Base-by-base conservation (phyloP, 2,888 invertebrate species). In the Yponomeuta malinellus region DNA sequence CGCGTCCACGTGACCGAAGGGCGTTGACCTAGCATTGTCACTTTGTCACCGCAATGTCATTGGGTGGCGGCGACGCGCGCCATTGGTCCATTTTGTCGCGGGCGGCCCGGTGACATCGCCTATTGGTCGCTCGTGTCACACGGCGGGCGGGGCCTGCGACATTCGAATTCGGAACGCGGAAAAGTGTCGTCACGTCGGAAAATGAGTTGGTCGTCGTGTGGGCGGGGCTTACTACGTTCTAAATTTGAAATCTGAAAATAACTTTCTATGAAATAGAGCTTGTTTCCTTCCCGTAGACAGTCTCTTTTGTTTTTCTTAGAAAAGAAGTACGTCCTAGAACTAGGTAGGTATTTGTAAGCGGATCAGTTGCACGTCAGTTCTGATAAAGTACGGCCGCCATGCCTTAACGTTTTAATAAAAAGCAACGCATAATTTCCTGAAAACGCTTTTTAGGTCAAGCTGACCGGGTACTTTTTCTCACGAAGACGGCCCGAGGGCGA, bases 11-110 rank as follows among this genome's bases (percentile, higher is more conserved):
- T 81, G 81, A 79, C 81, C 72, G 74, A 69, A 80, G 88, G 90
- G 89, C 88, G 89, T 86, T 81, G 82, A 88, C 87, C 83, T 79
- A 75, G 72, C 76, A 74, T 23, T 76, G 81, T 80, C 78, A 78
- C 81, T 81, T 78, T 90, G 91, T 92, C 90, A 90, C 87, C 88
- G 81, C 81, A 78, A 82, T 90, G 91, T 91, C 91, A 90, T 88
- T 92, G 91, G 91, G 80, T 76, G 81, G 79, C 74, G 74, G 79
- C 85, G 85, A 85, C 86, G 83, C 76, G 71, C 77, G 74, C 78
- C 72, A 90, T 91, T 90, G 90, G 90, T 76, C 73, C 78, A 72
- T 74, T 75, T 70, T 91, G 92, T 91, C 92, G 86, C 90, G 84
- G 88, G 87, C 86, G 72, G 81, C 78, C 75, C 77, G 79, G 91